These are phyloP conservation scores for Tichodroma muraria DNA, from an alignment of 2,113 vertebrate genomes.

Conservation along the genomic window DNA sequence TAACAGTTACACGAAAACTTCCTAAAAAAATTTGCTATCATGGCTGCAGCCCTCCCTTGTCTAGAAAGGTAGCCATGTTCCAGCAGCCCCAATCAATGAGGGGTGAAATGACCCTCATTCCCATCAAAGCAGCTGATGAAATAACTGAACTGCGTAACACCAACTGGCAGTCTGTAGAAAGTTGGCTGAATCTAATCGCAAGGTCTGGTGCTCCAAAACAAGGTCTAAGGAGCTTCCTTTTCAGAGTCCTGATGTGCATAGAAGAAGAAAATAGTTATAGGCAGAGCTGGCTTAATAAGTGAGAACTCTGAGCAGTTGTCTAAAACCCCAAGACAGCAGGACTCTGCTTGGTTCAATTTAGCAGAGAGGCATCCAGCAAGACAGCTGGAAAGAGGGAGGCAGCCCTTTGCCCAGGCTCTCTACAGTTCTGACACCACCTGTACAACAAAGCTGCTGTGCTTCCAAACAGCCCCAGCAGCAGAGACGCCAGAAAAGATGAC, in stretches of 20 bases:
- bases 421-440: background rate
- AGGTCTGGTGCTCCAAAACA: background rate
- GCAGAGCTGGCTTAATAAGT: background rate
- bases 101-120: background rate
- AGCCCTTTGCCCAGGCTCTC: background rate
- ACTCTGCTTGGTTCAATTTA: background rate
- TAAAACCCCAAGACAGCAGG: background rate
- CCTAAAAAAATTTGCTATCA: background rate
- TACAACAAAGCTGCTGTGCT: background rate
- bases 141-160: background rate
- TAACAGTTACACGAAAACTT: background rate
- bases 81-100: background rate
- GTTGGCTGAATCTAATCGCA: background rate
- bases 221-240: background rate
- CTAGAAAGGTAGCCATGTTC: background rate
- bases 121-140: background rate
- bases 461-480: background rate
- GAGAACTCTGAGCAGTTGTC: background rate
- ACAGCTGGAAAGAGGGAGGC: background rate
- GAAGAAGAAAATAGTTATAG: background rate
- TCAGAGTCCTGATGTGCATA: background rate
- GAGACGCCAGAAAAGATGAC: background rate
- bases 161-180: background rate
- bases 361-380: background rate
- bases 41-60: background rate